phyloP scores from a whole-genome alignment of 2,797 vertebrate species.

The Podarcis siculus region DNA sequence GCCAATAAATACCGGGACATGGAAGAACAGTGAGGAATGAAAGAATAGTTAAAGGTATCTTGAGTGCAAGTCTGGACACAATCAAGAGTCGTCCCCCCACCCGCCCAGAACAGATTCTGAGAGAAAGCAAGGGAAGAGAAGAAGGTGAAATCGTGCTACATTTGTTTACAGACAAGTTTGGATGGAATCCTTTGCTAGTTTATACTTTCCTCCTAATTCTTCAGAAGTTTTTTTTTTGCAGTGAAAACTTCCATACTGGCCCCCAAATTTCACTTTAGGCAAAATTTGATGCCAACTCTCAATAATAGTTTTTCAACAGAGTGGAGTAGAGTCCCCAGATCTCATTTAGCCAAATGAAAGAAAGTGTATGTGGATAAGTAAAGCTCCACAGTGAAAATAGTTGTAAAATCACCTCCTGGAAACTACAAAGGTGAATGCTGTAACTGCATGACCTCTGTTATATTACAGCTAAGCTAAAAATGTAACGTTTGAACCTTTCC shows the following conservation, averaged over 20 bases:
- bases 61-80: neutral
- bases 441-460: conserved; percentile 61
- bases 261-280: neutral
- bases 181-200: neutral
- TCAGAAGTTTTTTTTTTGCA: neutral
- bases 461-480: conserved; percentile 72
- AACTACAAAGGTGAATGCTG: conserved; percentile 54
- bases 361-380: conserved; percentile 47
- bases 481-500: conserved; percentile 70
- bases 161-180: too few relatives aligned
- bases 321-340: neutral
- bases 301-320: conserved; percentile 10
- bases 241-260: neutral
- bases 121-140: too few relatives aligned
- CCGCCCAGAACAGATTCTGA: too few relatives aligned
- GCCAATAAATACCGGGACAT: neutral
- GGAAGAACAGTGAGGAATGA: neutral
- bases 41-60: neutral
- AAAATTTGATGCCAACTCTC: neutral
- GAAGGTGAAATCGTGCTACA: too few relatives aligned
- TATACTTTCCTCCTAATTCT: neutral
- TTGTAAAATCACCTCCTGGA: conserved; percentile 51
- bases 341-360: conserved; percentile 56
- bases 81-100: too few relatives aligned
- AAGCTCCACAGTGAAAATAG: conserved; percentile 41